Base-by-base conservation (phyloP, 1,140 invertebrate genomes). In the Bathynomus jamesi region DNA sequence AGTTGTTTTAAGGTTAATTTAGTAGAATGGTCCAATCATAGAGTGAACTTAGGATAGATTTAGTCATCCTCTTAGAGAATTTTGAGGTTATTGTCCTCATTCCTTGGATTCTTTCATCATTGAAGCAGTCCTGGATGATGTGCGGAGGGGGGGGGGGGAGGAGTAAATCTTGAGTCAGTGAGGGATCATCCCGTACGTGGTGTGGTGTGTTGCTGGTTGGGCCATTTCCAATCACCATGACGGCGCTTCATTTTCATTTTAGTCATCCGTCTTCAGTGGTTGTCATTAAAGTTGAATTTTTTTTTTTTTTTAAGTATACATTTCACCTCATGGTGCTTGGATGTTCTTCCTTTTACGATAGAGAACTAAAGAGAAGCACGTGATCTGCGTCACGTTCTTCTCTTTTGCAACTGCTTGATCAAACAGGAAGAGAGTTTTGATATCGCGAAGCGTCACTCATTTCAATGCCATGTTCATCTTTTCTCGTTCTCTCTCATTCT, bases 221-320 rank as follows among this genome's bases (percentile, higher is more conserved):
- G 70, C 70, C 70, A 71, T 71, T 61, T 65, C 65, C 70, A 71
- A 71, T 65, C 65, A 71, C 70, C 70, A 71, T 53, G 8, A 30
- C 31, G 30, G 27, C 40, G 32, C 46, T 21, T 64, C 24, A 10
- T 30, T 63, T 7, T 40, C 30, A 27, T 32, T 64, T 13, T 13
- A 28, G 32, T 28, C 63, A 28, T 0, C 27, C n/a, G 29, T 21
- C 40, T 17, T 53, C 5, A 53, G 13, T 53, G 11, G 21, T 53
- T 53, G 13, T 40, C 17, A 17, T 53, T 53, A 53, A 21, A 3
- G 5, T 17, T 21, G 40, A 40, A 8, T 40, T 40, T 8, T 40
- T 40, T 53, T 53, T 53, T 5, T 17, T 53, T 53, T 17, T 53
- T n/a, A n/a, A n/a, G 13, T 53, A 11, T 53, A 53, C 40, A 53